phyloP scores from a whole-genome alignment of 2,797 vertebrate species.

The Cossypha heuglini region DNA sequence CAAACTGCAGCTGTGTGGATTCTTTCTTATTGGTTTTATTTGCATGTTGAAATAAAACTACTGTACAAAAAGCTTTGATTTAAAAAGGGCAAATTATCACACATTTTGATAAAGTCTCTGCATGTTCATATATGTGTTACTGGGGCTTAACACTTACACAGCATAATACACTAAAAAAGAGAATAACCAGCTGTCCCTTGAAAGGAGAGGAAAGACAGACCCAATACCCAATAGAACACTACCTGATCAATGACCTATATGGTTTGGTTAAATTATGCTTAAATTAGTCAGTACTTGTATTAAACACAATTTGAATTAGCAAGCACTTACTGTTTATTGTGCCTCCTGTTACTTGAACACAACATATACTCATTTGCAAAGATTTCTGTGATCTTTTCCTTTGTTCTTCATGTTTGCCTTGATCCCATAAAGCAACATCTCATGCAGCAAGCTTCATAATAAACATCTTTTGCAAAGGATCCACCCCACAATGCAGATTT shows the following conservation, averaged over 20 bases:
- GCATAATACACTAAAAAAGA: neutral
- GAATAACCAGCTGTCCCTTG: neutral
- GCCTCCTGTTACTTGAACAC: neutral
- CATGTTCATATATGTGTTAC: rapidly evolving
- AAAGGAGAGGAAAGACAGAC: neutral
- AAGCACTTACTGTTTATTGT: neutral
- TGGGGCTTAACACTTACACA: neutral
- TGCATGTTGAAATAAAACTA: neutral
- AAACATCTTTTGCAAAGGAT: neutral
- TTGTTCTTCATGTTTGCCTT: neutral
- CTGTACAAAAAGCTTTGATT: neutral
- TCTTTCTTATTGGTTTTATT: neutral
- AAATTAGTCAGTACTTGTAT: neutral
- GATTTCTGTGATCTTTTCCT: neutral
- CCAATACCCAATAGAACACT: rapidly evolving
- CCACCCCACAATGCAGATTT: neutral
- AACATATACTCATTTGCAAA: neutral
- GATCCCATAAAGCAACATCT: neutral
- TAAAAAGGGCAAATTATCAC: neutral
- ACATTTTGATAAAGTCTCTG: neutral
- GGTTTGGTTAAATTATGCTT: neutral
- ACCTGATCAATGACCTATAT: neutral
- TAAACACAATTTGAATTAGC: neutral
- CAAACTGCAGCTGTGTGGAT: neutral
- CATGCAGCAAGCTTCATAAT: neutral